phyloP scores from a whole-genome alignment of 2,888 invertebrate genomes.

The Trachelus troglodyta region DNA sequence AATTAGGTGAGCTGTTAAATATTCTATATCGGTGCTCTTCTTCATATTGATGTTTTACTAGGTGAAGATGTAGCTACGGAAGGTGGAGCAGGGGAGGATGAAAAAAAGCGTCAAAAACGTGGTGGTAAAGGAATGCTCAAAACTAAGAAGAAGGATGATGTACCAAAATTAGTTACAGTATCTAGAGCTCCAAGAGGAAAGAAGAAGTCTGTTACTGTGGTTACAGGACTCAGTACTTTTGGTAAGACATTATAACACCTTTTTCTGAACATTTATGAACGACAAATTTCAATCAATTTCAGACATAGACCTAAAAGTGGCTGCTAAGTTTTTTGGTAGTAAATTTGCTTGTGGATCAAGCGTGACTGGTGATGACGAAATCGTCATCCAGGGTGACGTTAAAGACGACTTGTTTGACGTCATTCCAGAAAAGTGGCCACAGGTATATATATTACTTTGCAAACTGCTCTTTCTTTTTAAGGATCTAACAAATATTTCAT shows the following conservation, averaged over 20 bases:
- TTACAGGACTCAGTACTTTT: slow-evolving; percentile 94
- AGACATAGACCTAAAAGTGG: slow-evolving; percentile 98
- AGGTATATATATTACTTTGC: slow-evolving; percentile 68
- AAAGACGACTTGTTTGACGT: slow-evolving; percentile 98
- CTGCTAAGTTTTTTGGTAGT: slow-evolving; percentile 96
- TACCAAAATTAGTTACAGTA: slow-evolving; percentile 85
- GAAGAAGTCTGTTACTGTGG: slow-evolving; percentile 98
- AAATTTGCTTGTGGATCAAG: slow-evolving; percentile 99
- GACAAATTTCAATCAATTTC: slow-evolving; percentile 33
- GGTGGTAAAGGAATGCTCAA: slow-evolving; percentile 97
- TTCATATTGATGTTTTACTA: slow-evolving; percentile 13
- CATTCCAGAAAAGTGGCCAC: slow-evolving; percentile 98
- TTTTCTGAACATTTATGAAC: background rate
- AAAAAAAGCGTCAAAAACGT: slow-evolving; percentile 95
- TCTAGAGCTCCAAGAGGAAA: slow-evolving; percentile 95
- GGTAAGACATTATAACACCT: slow-evolving; percentile 69
- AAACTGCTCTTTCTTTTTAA: background rate
- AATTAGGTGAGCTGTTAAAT: slow-evolving; percentile 70
- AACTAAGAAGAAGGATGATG: slow-evolving; percentile 93
- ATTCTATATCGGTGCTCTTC: background rate
- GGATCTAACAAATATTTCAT: slow-evolving; percentile 1
- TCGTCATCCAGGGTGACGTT: slow-evolving; percentile 98
- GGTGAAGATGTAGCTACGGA: slow-evolving; percentile 70
- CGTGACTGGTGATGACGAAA: slow-evolving; percentile 98
- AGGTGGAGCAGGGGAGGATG: slow-evolving; percentile 84